phyloP scores from a whole-genome alignment of 2,888 invertebrate genomes.

The Bellardia pandia region DNA sequence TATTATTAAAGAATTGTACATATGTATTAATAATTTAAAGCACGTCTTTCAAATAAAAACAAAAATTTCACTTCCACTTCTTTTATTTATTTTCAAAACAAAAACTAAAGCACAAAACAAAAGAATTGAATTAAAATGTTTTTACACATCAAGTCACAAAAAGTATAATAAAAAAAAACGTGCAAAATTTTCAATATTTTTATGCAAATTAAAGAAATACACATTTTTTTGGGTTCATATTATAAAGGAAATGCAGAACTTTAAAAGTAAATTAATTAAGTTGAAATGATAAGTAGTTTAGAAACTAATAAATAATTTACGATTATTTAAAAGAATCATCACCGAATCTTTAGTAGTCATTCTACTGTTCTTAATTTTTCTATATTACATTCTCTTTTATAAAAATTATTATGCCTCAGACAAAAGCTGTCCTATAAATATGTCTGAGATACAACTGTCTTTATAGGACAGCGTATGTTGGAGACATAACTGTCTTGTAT shows the following conservation, averaged over 20 bases:
- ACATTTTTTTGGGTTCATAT: background rate
- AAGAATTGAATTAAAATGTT: conserved; percentile 4
- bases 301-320: background rate
- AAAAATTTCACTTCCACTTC: conserved; percentile 63
- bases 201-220: conserved; percentile 6
- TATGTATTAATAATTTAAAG: conserved; percentile 44
- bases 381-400: background rate
- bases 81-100: conserved; percentile 13
- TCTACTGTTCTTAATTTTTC: too few relatives aligned
- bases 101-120: background rate
- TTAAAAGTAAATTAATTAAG: background rate
- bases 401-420: background rate
- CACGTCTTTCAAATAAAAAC: conserved; percentile 59
- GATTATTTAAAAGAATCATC: too few relatives aligned
- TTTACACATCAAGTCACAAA: background rate
- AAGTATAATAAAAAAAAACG: conserved; percentile 30
- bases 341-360: too few relatives aligned
- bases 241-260: background rate
- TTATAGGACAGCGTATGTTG: too few relatives aligned
- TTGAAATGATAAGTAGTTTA: background rate
- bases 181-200: conserved; percentile 45
- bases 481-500: too few relatives aligned
- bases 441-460: too few relatives aligned
- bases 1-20: conserved; percentile 30
- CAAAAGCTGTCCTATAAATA: too few relatives aligned